Conservation (phyloP, 1,140 invertebrate species). For the Sycobia sp. region DNA sequence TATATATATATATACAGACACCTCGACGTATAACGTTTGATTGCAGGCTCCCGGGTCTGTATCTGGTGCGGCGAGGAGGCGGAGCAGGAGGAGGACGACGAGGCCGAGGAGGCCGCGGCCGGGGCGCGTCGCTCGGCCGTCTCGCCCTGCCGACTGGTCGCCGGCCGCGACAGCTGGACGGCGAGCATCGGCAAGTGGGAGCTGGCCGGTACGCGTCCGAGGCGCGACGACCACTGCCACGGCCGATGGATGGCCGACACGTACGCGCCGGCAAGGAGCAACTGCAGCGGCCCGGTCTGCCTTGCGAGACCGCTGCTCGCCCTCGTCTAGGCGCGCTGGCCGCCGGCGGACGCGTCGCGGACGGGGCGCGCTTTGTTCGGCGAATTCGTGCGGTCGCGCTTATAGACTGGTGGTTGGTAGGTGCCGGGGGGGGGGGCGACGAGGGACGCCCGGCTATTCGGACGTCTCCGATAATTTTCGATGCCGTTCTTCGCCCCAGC, state of each 20-base stretch:
- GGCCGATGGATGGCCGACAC: constrained; percentile 24
- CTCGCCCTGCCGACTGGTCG: too few relatives aligned
- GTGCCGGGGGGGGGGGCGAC: background rate
- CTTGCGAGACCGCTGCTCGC: background rate
- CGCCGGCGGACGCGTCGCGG: background rate
- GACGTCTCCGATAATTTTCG: too few relatives aligned
- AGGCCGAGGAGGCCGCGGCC: too few relatives aligned
- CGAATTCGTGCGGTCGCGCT: background rate
- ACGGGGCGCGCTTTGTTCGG: background rate
- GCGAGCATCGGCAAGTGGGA: constrained; percentile 27
- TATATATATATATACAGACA: too few relatives aligned
- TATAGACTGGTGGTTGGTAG: too few relatives aligned
- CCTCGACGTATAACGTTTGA: too few relatives aligned
- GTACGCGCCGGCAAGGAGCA: background rate
- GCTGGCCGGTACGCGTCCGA: background rate
- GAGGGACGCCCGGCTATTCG: too few relatives aligned
- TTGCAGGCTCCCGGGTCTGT: constrained; percentile 25
- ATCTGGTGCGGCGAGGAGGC: constrained; percentile 4
- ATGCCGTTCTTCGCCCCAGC: too few relatives aligned
- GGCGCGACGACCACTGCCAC: constrained; percentile 17
- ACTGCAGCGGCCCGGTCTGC: constrained; percentile 7
- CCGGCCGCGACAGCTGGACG: constrained; percentile 26
- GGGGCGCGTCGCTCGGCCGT: too few relatives aligned
- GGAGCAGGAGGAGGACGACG: too few relatives aligned
- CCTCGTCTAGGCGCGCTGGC: constrained; percentile 15